Evolutionary conservation across 2,797 vertebrate genomes (phyloP), one percentile per base, ranked within the genome.

Genomic region (Gambelia wislizenii): DNA sequence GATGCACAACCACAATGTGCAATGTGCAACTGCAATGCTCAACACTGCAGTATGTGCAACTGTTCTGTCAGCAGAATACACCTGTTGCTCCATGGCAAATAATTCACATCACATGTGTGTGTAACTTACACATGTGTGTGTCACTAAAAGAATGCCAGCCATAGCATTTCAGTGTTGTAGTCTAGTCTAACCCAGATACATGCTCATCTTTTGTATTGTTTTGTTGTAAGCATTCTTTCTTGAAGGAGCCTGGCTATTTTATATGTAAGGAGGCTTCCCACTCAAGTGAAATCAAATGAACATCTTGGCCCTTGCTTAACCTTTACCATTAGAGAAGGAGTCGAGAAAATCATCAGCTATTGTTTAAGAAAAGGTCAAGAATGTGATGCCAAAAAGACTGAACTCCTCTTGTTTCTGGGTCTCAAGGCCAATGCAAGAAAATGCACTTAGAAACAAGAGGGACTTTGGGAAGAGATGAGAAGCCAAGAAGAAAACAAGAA

Each of bases 321-420:
- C 85, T 91, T 90, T 75, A 44, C 77, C 54, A 86, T 89, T 84
- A 89, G 85, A 90, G 81, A 92, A 90, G 86, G 79, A 83, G 39
- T 80, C 86, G 91, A 87, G 81, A 92, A 93, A 93, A 27, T 64
- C 84, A 80, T 89, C 91, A 89, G 87, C 85, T 86, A 1, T 92
- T 92, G 88, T 87, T 83, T 74, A 84, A 91, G 85, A 85, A 94
- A 94, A 95, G 88, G 94, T 93, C 90, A 95, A 52, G 88, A 90
- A 91, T 86, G 87, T 81, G 7, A 77, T 89, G 89, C 69, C 84
- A 84, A 90, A 81, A 91, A 86, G 83, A 54, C 44, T 30, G 44
- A 92, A 85, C 87, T 92, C 74, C 59, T 75, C 86, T 92, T 84
- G 59, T 47, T 92, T 49, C 79, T 94, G 87, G 78, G 61, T 78